These are phyloP conservation scores for Pachyuromys duprasi DNA, from an alignment of 2,797 vertebrate species.

Conservation along the genomic window DNA sequence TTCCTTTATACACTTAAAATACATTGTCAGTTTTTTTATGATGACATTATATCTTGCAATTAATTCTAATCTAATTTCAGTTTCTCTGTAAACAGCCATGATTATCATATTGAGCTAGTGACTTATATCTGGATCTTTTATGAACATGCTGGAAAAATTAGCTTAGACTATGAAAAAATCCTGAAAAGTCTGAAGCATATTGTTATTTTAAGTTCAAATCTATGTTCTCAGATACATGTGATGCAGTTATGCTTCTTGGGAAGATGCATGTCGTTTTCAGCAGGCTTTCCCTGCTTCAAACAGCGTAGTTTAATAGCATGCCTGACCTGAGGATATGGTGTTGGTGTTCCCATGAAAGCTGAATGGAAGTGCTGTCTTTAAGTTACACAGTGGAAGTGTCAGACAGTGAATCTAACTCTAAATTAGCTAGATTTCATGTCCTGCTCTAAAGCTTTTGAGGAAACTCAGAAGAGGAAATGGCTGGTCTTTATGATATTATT, in stretches of 20 bases:
- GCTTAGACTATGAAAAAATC: neutral
- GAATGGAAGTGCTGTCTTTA: conserved; percentile 55
- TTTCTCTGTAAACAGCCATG: neutral
- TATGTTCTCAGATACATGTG: conserved; percentile 26
- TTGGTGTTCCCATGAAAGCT: conserved; percentile 65
- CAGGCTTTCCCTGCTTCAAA: conserved; percentile 44
- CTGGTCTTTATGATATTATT: conserved; percentile 83
- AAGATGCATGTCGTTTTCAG: conserved; percentile 39
- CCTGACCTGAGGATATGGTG: conserved; percentile 26
- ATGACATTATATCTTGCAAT: conserved; percentile 33
- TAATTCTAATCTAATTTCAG: conserved; percentile 48
- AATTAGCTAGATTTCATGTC: conserved; percentile 79
- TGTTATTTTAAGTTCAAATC: conserved; percentile 53
- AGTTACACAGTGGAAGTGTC: conserved; percentile 58
- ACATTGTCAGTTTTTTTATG: neutral
- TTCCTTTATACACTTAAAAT: conserved; percentile 21
- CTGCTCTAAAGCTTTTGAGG: conserved; percentile 85
- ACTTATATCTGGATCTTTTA: conserved; percentile 38
- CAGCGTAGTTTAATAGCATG: neutral
- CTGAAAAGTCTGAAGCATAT: conserved; percentile 16
- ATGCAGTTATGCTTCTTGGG: conserved; percentile 10
- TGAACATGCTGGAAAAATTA: conserved; percentile 52
- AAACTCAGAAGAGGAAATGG: conserved; percentile 87
- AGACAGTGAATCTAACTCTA: neutral
- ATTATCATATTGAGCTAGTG: conserved; percentile 1